phyloP scores from a whole-genome alignment of 2,888 invertebrate genomes.

The Volucella inanis region DNA sequence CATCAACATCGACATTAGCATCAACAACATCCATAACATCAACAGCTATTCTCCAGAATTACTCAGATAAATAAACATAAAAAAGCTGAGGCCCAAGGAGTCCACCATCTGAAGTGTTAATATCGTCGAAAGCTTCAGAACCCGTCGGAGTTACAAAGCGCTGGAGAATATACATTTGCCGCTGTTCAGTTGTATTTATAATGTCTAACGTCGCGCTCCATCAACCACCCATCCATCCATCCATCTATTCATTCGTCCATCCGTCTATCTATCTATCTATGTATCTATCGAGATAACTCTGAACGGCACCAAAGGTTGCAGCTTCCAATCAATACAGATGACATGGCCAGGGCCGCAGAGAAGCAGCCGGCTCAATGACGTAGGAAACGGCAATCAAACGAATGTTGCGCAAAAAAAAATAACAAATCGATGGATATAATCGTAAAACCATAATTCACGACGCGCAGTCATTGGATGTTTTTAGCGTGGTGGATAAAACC shows the following conservation, averaged over 20 bases:
- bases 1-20: background rate
- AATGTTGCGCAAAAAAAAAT: conserved; percentile 21
- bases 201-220: conserved; percentile 11
- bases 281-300: conserved; percentile 28
- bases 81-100: background rate
- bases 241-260: conserved; percentile 4
- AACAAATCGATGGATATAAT: conserved; percentile 41
- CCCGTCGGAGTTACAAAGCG: background rate
- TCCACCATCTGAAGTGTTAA: too few species aligned
- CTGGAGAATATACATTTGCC: background rate
- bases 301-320: conserved; percentile 39
- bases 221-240: conserved; percentile 22
- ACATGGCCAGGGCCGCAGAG: conserved; percentile 26
- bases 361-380: conserved; percentile 21
- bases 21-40: too few species aligned
- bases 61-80: conserved; percentile 40
- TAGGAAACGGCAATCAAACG: conserved; percentile 11
- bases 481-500: conserved; percentile 35
- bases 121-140: too few species aligned
- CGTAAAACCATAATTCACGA: conserved; percentile 40
- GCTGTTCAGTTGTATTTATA: background rate
- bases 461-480: conserved; percentile 41
- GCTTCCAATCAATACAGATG: conserved; percentile 31
- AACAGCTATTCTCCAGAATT: conserved; percentile 44
- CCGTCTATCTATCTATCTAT: conserved; percentile 12